These are phyloP conservation scores for Panthera tigris DNA, from an alignment of 2,113 vertebrate genomes.

Conservation along the genomic window DNA sequence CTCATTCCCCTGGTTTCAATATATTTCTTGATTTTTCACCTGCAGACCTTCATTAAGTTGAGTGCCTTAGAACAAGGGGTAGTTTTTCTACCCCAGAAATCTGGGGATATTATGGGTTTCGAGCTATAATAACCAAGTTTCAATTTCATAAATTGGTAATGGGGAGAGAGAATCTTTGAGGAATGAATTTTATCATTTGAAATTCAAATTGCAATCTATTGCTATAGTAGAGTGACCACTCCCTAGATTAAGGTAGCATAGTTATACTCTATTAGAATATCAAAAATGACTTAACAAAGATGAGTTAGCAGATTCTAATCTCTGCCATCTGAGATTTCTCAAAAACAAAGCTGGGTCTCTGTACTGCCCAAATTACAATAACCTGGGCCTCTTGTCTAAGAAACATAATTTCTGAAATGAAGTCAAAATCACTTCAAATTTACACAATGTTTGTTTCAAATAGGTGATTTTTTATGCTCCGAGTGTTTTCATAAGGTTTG, in stretches of 20 bases:
- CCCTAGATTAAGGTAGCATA: neutral
- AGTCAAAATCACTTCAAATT: constrained; percentile 13
- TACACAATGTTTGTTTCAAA: neutral
- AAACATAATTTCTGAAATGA: constrained; percentile 41
- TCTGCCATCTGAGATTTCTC: neutral
- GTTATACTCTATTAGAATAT: neutral
- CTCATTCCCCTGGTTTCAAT: constrained; percentile 2
- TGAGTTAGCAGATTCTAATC: constrained; percentile 1
- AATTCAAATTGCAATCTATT: constrained; percentile 3
- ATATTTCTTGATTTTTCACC: constrained; percentile 34
- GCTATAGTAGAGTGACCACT: neutral
- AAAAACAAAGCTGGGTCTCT: neutral
- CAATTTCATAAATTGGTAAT: neutral
- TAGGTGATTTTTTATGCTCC: neutral
- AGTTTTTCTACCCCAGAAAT: constrained; percentile 47
- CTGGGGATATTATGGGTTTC: neutral
- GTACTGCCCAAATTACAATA: neutral
- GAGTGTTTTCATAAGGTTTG: neutral
- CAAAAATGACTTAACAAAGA: constrained; percentile 16
- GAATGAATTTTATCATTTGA: neutral
- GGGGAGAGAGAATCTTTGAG: neutral
- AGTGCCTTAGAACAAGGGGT: neutral
- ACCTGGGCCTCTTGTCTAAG: neutral
- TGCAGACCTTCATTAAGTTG: neutral
- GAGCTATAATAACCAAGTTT: neutral